Evolutionary conservation across 1,140 invertebrate genomes (phyloP).

Genomic region (Frieseomelitta varia): DNA sequence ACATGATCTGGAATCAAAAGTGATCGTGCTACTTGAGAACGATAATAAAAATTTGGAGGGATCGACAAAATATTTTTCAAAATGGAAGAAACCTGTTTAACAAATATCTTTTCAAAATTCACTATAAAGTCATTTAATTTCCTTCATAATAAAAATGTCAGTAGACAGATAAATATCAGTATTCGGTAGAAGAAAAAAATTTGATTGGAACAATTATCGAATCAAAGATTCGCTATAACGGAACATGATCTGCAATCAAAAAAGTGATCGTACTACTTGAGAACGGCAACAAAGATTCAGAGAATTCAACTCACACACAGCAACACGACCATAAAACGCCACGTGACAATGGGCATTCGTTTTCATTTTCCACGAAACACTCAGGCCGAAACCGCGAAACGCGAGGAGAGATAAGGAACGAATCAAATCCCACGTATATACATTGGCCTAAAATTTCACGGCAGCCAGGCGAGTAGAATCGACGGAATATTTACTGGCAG

Average conservation of each 20-base stretch:
- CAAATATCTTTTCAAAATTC: too few species aligned
- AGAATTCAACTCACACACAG: not conserved
- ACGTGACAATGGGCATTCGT: not conserved
- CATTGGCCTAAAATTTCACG: slow-evolving; percentile 8
- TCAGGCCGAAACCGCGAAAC: not conserved
- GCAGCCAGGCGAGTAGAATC: not conserved
- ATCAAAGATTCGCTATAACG: too few species aligned
- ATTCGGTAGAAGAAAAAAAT: too few species aligned
- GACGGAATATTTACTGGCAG: slow-evolving; percentile 4
- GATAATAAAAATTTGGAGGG: not conserved
- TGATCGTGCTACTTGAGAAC: not conserved
- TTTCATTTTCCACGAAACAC: not conserved
- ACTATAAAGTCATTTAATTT: too few species aligned
- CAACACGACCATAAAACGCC: not conserved
- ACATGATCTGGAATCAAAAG: not conserved
- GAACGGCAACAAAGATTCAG: not conserved
- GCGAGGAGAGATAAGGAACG: not conserved
- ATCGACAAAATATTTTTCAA: too few species aligned
- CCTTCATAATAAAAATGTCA: too few species aligned
- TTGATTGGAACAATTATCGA: too few species aligned
- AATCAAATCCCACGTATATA: not conserved
- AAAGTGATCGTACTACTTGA: not conserved
- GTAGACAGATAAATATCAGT: too few species aligned
- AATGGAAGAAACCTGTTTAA: too few species aligned
- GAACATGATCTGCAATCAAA: too few species aligned